Evolutionary conservation across 2,888 invertebrate species (phyloP), one percentile per base, ranked within the genome.

Genomic region (Nomada flava): DNA sequence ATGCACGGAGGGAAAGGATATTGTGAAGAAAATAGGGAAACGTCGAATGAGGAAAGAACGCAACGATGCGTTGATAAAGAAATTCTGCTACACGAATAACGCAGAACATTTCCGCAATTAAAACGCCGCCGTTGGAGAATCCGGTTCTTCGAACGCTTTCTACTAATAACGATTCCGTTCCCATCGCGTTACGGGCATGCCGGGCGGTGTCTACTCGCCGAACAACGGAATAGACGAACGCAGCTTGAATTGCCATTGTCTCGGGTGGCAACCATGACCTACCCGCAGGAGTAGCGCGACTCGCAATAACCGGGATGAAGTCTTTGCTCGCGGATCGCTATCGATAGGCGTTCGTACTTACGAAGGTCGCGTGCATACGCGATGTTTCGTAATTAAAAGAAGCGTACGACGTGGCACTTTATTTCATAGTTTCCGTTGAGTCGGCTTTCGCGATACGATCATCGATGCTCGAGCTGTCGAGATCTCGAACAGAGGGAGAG

Each of bases 151-250:
- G 86, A 78, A 80, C 88, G 90, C 92, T 92, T 92, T 92, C 92
- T 91, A 91, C 89, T 89, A 90, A 90, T 91, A 91, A 91, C 83
- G 86, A 91, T 90, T 91, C 89, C 85, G 84, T 89, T 91, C 83
- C 86, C 87, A 89, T 91, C 89, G 83, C 76, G 80, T 71, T 82
- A 87, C 82, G 79, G 76, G 65, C 36, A 70, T 52, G 81, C 60
- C 15, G 29, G 23, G 29, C 20, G 63, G 29, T 59, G 75, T 76
- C 83, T 68, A 67, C 76, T 83, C 68, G 70, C 63, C 70, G 72
- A 55, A 63, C 62, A 52, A 20, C 15, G 57, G 57, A 29, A n/a
- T 26, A 57, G 52, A 44, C 44, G 53, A 44, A 82, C 79, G 72
- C 70, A 60, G 36, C 26, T 5, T 50, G 73, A 78, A 86, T 78